A percentile compares a stretch with the other conserved stretches of the same genome.
Evolutionary conservation across 1,140 invertebrate genomes (phyloP).

Genomic region (Dinoponera quadriceps): DNA sequence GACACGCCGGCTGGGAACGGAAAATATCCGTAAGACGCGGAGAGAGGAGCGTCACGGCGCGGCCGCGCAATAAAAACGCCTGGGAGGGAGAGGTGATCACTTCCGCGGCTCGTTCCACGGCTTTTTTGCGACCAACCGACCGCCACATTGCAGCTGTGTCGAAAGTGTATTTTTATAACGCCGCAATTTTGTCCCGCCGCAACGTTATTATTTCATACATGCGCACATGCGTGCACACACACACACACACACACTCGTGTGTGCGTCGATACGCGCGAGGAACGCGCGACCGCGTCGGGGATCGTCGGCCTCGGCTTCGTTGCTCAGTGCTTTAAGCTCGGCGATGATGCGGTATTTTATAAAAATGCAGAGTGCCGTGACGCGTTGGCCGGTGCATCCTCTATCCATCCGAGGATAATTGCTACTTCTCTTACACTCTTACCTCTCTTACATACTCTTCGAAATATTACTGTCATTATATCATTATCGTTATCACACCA

Average conservation of each 20-base stretch:
- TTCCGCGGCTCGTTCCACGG: constrained; percentile 8
- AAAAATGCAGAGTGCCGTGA: neutral
- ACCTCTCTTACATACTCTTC: no score
- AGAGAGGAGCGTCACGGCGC: constrained; percentile 8
- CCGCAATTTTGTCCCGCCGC: constrained; percentile 12
- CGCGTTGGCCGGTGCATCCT: neutral
- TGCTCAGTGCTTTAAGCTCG: neutral
- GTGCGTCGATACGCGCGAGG: no score
- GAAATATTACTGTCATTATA: neutral
- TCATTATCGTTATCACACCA: neutral
- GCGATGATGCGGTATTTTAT: neutral
- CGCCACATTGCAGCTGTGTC: neutral
- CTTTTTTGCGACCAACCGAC: neutral
- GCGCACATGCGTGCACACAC: neutral
- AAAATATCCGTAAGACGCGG: constrained; percentile 43
- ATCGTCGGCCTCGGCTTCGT: neutral
- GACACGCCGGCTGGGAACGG: constrained; percentile 31
- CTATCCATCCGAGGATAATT: neutral
- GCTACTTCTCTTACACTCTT: no score
- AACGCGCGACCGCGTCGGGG: neutral
- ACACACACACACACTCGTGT: neutral
- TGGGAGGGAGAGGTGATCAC: constrained; percentile 3
- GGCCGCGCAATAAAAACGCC: constrained; percentile 32
- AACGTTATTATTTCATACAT: constrained; percentile 4
- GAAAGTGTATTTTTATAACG: constrained; percentile 51